Evolutionary conservation across 2,888 invertebrate species (phyloP), one percentile per base, ranked within the genome.

Genomic region (Drosophila testacea): DNA sequence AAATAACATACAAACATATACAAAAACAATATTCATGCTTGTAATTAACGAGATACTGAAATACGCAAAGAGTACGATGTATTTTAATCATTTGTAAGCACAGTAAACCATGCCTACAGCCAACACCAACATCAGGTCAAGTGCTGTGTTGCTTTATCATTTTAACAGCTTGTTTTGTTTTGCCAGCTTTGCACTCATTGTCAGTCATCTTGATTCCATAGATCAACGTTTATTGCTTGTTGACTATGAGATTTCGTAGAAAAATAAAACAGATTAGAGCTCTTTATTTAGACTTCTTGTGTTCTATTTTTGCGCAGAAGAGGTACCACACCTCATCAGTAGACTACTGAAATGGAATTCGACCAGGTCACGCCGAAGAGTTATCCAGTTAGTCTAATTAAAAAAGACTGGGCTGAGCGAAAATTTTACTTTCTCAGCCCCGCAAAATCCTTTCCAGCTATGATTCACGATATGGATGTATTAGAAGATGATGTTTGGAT

Each of bases 401-500:
- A 65, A 10, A 83, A 88, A 57, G 83, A 88, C 51, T 90, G 90
- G 88, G 48, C 66, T 1, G 59, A 82, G n/a, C 72, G 86, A 0
- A 63, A 72, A n/a, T 59, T 81, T 28, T 72, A 54, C 7, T 64
- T 68, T 27, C 9, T 6, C 0, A 50, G 41, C 5, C 50, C 70
- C 2, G 11, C 44, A 0, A 62, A 71, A n/a, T 52, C 52, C 0
- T 77, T 85, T 28, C n/a, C 78, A 0, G 68, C 73, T 3, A 47
- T 57, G 10, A 57, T 91, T 0, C 86, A 90, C 41, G 74, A 89
- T n/a, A 59, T 91, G 72, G 72, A 86, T 10, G 72, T 91, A 0
- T 67, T 64, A 1, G 74, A 83, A 0, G 90, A 91, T 69, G 92
- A 92, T 77, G 86, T 92, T 9, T 92, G 90, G 90, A 9, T 92